Evolutionary conservation across 2,888 invertebrate species (phyloP).

Genomic region (Scaptodrosophila latifasciaeformis): DNA sequence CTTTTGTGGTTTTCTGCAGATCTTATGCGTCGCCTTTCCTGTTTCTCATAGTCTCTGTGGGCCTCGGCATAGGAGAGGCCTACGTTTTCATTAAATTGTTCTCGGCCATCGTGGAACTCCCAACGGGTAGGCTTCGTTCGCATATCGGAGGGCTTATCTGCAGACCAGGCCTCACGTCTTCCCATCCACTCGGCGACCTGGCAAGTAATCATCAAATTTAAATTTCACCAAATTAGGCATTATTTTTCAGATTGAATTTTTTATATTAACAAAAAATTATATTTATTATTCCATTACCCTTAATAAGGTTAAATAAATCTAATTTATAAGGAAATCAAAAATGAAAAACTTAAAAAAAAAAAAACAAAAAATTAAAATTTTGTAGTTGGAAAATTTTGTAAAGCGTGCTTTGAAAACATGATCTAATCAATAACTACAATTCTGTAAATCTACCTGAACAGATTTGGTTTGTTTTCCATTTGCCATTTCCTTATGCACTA

Average conservation of each 20-base stretch:
- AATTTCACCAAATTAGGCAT: too few relatives aligned
- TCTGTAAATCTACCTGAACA: conserved; percentile 78
- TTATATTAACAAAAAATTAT: too few relatives aligned
- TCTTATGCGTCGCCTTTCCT: conserved; percentile 55
- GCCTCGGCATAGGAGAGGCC: conserved; percentile 60
- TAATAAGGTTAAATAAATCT: too few relatives aligned
- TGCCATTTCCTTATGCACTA: conserved; percentile 84
- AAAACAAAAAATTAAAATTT: too few relatives aligned
- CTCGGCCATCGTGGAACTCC: conserved; percentile 82
- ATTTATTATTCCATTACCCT: too few relatives aligned
- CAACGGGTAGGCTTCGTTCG: conserved; percentile 83
- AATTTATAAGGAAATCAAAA: conserved; percentile 60
- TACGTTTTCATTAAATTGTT: conserved; percentile 74
- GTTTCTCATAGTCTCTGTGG: conserved; percentile 43
- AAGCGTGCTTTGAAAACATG: conserved; percentile 30
- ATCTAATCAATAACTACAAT: conserved; percentile 24
- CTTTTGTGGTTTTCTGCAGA: conserved; percentile 72
- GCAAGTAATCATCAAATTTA: too few relatives aligned
- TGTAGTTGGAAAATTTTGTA: conserved; percentile 32
- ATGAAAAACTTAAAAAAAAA: conserved; percentile 59
- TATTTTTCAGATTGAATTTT: too few relatives aligned
- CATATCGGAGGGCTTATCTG: conserved; percentile 80
- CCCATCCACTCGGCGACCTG: conserved; percentile 82
- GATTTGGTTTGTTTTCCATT: conserved; percentile 84
- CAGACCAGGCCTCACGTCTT: conserved; percentile 90